phyloP scores from a whole-genome alignment of 1,140 invertebrate species.

The Zelostemma sp. region DNA sequence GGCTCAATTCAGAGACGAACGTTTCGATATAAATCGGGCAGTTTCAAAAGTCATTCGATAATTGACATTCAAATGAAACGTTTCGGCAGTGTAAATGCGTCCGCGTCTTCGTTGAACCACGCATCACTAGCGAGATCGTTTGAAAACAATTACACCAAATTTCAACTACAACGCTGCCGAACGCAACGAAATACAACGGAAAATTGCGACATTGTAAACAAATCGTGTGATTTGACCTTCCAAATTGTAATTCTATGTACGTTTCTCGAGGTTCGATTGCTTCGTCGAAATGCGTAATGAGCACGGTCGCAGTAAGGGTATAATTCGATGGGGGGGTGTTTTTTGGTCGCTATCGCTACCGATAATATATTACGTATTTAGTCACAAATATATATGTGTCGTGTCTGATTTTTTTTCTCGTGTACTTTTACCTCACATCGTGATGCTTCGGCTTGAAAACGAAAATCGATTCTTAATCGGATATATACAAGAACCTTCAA shows the following conservation, averaged over 20 bases:
- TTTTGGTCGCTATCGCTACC: constrained; percentile 39
- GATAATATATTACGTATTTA: constrained; percentile 36
- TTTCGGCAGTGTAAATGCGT: too few relatives aligned
- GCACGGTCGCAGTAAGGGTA: constrained; percentile 35
- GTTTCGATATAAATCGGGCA: constrained; percentile 1
- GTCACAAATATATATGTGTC: constrained; percentile 33
- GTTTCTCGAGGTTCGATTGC: constrained; percentile 13
- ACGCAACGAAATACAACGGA: too few relatives aligned
- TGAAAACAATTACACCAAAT: neutral
- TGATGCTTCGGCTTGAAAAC: constrained; percentile 1
- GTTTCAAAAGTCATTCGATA: neutral
- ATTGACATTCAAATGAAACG: neutral
- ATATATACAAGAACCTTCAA: constrained; percentile 29
- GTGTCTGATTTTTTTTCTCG: constrained; percentile 28
- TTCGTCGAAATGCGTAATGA: constrained; percentile 37
- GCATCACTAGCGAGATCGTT: neutral
- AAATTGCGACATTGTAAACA: too few relatives aligned
- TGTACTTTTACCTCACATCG: constrained; percentile 22
- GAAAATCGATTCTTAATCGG: constrained; percentile 15
- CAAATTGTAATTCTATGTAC: too few relatives aligned
- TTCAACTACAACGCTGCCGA: too few relatives aligned
- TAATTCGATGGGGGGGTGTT: constrained; percentile 21
- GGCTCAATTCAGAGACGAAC: neutral
- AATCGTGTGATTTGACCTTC: too few relatives aligned
- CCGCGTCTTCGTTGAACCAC: too few relatives aligned